A percentile compares a stretch with the other conserved stretches of the same genome.
Conservation (phyloP, 2,797 vertebrate genomes). For the Amblyraja radiata region DNA sequence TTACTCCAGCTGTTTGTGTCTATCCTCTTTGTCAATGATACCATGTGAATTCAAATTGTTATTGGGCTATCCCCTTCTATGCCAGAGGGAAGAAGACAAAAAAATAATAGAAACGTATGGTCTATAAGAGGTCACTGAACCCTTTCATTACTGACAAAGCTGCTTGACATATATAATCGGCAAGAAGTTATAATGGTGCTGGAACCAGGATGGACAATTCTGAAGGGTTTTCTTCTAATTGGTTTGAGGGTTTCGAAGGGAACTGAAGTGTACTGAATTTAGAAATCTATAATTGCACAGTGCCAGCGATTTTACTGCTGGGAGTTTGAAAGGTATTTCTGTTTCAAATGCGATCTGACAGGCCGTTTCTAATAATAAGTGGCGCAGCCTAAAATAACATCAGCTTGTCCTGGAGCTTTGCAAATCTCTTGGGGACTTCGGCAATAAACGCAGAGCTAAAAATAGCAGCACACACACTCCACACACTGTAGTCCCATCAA, state of each 20-base stretch:
- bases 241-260: not conserved
- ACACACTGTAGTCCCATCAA: not conserved
- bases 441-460: slow-evolving; percentile 12
- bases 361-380: slow-evolving; percentile 31
- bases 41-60: not conserved
- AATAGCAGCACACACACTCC: slow-evolving; percentile 25
- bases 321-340: slow-evolving; percentile 17
- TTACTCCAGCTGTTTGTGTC: too few relatives aligned
- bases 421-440: slow-evolving; percentile 9
- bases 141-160: not conserved
- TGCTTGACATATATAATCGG: not conserved
- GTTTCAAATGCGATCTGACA: slow-evolving; percentile 18
- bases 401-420: slow-evolving; percentile 28
- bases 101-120: not conserved
- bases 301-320: not conserved
- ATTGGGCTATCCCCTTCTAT: not conserved
- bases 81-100: not conserved
- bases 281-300: slow-evolving; percentile 4
- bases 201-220: not conserved
- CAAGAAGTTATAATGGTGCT: not conserved
- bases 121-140: not conserved
- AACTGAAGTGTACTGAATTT: not conserved
- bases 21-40: not conserved
- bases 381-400: slow-evolving; percentile 30
- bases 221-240: slow-evolving; percentile 5